Percentiles rank a stretch among this genome's conserved stretches.
These are phyloP conservation scores for Rutpela maculata DNA, from an alignment of 2,888 invertebrate species.

Conservation along the genomic window DNA sequence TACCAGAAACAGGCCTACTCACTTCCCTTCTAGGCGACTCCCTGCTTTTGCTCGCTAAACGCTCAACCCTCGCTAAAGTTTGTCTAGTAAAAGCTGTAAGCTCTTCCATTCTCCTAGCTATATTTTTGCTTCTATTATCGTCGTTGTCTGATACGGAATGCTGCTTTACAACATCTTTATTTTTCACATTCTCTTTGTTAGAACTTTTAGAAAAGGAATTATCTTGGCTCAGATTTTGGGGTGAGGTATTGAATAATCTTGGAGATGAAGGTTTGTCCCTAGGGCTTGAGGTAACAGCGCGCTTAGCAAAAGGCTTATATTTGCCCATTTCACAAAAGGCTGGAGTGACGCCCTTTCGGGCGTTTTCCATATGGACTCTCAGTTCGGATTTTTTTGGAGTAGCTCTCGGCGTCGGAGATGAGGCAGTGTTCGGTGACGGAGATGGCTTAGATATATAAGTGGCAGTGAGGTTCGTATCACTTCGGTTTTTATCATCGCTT, in stretches of 20 bases:
- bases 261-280: conserved; percentile 53
- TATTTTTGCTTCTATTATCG: conserved; percentile 61
- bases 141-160: conserved; percentile 54
- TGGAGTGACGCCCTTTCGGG: conserved; percentile 67
- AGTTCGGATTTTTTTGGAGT: conserved; percentile 67
- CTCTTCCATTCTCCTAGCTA: conserved; percentile 79
- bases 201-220: conserved; percentile 37
- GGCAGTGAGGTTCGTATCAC: conserved; percentile 62
- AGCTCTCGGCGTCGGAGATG: conserved; percentile 47
- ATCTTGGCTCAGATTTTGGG: conserved; percentile 21
- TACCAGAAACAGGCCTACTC: conserved; percentile 43
- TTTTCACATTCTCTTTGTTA: conserved; percentile 34
- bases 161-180: conserved; percentile 18
- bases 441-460: conserved; percentile 43
- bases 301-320: conserved; percentile 59
- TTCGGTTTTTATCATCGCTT: conserved; percentile 37
- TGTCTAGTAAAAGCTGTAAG: conserved; percentile 81
- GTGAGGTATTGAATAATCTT: conserved; percentile 42
- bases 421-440: conserved; percentile 63
- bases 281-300: conserved; percentile 59
- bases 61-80: conserved; percentile 82
- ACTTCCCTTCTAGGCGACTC: conserved; percentile 60
- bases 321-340: conserved; percentile 65
- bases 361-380: conserved; percentile 73
- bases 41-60: conserved; percentile 75